Evolutionary conservation across 2,113 vertebrate genomes (phyloP), one percentile per base, ranked within the genome.

Genomic region (Epinephelus fuscoguttatus): DNA sequence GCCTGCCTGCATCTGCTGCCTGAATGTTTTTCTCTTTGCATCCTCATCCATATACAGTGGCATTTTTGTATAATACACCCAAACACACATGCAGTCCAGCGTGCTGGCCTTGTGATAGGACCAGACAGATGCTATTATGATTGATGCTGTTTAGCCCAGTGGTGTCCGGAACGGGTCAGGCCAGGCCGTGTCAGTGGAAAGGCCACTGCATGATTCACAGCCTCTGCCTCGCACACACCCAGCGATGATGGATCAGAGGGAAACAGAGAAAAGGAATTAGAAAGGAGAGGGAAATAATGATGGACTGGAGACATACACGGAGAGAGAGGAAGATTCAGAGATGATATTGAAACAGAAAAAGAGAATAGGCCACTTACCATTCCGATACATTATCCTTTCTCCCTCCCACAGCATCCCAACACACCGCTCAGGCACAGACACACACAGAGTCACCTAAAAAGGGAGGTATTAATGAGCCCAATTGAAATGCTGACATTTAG

Each of bases 401-500:
- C n/a, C 18, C 61, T 62, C 23, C 23, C 6, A 37, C 52, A 68
- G 49, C 80, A 66, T 69, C 77, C 61, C 21, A 78, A 70, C 83
- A 88, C 55, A 60, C 74, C 49, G 53, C 52, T 61, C 67, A 70
- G 71, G 23, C 57, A 3, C 45, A 23, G 37, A 61, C 71, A 80
- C 66, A 70, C 62, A 74, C 67, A 13, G 17, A 79, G 70, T 61
- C 45, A 15, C 79, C 69, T 70, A 72, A 85, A 91, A 86, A 66
- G 64, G 80, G 64, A 87, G 67, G 75, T 85, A 86, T 86, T 94
- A 93, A 94, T 91, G 88, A 92, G 91, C 78, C 78, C 81, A 83
- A 85, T 82, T 87, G 89, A 89, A 93, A 93, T 85, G 85, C 89
- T 94, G 94, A 92, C 92, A 94, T 92, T 92, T 94, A 70, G 88